These are phyloP conservation scores for Hippopotamus amphibius DNA, from an alignment of 2,113 vertebrate species.

Conservation along the genomic window DNA sequence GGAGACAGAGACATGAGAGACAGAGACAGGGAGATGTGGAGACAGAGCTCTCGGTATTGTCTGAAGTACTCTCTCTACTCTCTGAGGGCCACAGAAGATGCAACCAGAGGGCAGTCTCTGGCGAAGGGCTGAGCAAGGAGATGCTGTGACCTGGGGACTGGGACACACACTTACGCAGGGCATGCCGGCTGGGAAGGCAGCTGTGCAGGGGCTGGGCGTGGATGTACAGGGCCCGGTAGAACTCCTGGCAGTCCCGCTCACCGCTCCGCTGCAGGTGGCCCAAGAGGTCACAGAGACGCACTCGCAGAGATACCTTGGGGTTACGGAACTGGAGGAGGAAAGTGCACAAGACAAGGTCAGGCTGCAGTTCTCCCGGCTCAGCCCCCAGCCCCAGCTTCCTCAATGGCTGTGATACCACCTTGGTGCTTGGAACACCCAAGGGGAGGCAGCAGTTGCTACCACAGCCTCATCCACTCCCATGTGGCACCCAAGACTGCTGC, in stretches of 20 bases:
- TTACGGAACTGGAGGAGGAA: conserved; percentile 92
- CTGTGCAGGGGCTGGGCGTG: conserved; percentile 94
- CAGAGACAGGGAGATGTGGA: too few species aligned
- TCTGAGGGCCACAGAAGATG: background rate
- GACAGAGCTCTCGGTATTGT: background rate
- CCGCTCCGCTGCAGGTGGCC: conserved; percentile 92
- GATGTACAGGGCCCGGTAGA: conserved; percentile 96
- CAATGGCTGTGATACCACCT: background rate
- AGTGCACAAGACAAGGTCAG: background rate
- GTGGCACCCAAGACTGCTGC: background rate
- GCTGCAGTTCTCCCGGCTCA: background rate
- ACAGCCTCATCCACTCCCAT: background rate
- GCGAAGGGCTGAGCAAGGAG: fast-evolving
- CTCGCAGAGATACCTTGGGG: conserved; percentile 91
- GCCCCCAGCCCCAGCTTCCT: background rate
- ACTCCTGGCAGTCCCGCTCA: conserved; percentile 95
- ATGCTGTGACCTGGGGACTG: background rate
- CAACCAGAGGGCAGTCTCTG: background rate
- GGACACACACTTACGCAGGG: conserved; percentile 87
- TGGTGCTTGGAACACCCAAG: fast-evolving
- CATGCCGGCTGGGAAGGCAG: conserved; percentile 92
- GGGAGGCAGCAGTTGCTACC: background rate
- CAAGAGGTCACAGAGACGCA: conserved; percentile 92
- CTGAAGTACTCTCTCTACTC: background rate
- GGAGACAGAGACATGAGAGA: background rate